A percentile compares a stretch with the other conserved stretches of the same genome.
Conservation (phyloP, 2,888 invertebrate genomes). For the Disparrhopalites patrizii region DNA sequence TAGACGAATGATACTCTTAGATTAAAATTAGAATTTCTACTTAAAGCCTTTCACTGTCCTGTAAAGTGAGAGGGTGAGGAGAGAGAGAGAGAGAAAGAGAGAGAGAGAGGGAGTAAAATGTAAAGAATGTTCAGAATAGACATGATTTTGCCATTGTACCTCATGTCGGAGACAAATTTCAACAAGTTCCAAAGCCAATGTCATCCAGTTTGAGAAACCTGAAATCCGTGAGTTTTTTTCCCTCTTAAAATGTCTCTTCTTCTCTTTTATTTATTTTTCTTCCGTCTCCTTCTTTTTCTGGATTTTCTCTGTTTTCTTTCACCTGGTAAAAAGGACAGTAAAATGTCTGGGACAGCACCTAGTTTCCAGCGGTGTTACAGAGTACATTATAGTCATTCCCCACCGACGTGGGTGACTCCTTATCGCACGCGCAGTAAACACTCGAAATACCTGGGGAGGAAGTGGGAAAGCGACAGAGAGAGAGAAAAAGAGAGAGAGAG, state of each 20-base stretch:
- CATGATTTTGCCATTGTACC: slow-evolving; percentile 46
- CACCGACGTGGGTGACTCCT: slow-evolving; percentile 39
- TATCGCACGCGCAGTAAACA: slow-evolving; percentile 34
- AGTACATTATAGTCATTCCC: slow-evolving; percentile 33
- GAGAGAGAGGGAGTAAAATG: slow-evolving; percentile 30
- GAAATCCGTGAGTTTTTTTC: slow-evolving; percentile 29
- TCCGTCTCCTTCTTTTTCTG: slow-evolving; percentile 5
- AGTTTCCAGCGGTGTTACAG: too few species aligned
- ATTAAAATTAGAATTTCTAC: slow-evolving; percentile 5
- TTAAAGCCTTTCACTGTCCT: not conserved
- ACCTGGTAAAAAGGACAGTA: too few species aligned
- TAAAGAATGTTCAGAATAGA: slow-evolving; percentile 35
- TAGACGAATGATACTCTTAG: not conserved
- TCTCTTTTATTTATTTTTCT: slow-evolving; percentile 16
- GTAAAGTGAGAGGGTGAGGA: slow-evolving; percentile 2
- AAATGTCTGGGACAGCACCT: too few species aligned
- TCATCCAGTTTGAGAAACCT: slow-evolving; percentile 39
- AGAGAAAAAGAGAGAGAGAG: too few species aligned
- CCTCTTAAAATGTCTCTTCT: not conserved
- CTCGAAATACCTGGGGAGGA: slow-evolving; percentile 25
- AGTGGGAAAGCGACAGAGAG: too few species aligned
- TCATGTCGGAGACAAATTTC: slow-evolving; percentile 46
- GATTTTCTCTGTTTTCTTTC: not conserved
- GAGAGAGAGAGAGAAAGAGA: not conserved
- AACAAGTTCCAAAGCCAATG: slow-evolving; percentile 41